Base-by-base conservation (phyloP, 2,797 vertebrate species). In the Lagocephalus sceleratus region DNA sequence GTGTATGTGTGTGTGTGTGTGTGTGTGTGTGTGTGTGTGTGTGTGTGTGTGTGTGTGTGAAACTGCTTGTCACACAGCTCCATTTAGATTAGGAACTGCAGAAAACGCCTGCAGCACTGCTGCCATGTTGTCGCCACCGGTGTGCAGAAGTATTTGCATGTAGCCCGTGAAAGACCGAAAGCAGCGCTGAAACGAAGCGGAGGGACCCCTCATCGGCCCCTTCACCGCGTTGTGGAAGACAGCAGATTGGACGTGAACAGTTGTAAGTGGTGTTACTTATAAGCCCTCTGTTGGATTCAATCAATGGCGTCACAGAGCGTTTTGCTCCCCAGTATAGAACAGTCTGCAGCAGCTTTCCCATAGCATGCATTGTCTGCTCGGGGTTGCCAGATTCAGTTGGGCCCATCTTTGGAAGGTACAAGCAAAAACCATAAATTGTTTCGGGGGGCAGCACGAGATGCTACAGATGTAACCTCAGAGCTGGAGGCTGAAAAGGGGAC, bases 171-270 rank as follows among this genome's bases (percentile, higher is more conserved):
- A 68, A 59, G 41, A 63, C 60, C 22, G 32, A 60, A 74, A 50
- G 54, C 75, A 54, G 65, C 68, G 73, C 62, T 61, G 52, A 58
- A 73, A 69, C 32, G 11, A 68, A 57, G 57, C 52, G 67, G 44
- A 44, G 32, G 58, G 45, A 46, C 61, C n/a, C n/a, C n/a, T n/a
- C 53, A 57, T 25, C 10, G 48, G 25, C 35, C 17, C 12, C 45
- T 47, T 44, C 44, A 43, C 40, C 65, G 55, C 41, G 60, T 68
- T 22, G 52, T 76, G 83, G 80, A 85, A 85, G 79, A 87, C 83
- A 60, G 68, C 71, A 63, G 71, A 82, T 81, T 54, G 60, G 63
- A 69, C 9, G 19, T 49, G 51, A 71, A 42, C 51, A 43, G 39
- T 66, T 22, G 50, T 55, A 48, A 63, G 63, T 73, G 17, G 58